phyloP scores from a whole-genome alignment of 2,113 vertebrate species.

The Peromyscus leucopus region DNA sequence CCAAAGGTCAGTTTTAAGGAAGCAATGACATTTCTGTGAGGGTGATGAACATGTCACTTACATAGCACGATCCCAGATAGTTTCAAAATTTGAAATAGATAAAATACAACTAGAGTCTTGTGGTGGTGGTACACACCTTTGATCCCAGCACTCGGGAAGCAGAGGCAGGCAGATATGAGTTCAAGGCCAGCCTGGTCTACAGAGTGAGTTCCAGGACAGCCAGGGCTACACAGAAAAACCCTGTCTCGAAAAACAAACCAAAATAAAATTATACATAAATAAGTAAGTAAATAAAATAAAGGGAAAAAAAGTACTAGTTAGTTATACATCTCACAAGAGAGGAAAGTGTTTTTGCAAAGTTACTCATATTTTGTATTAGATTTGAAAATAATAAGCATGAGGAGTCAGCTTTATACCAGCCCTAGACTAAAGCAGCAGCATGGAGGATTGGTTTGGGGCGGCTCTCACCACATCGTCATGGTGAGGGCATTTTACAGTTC shows the following conservation, averaged over 20 bases:
- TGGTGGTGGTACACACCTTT: neutral
- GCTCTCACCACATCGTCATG: neutral
- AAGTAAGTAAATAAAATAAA: neutral
- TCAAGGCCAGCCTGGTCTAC: neutral
- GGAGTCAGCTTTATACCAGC: neutral
- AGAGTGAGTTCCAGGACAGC: neutral
- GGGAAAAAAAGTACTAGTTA: neutral
- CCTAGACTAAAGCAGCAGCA: neutral
- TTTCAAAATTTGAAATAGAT: neutral
- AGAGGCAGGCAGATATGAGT: neutral
- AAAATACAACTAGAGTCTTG: neutral
- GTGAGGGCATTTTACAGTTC: neutral
- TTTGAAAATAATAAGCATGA: conserved; percentile 41
- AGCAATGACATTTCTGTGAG: neutral
- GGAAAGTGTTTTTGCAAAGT: neutral
- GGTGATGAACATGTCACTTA: neutral
- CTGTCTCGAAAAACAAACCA: neutral
- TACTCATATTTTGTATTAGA: conserved; percentile 27
- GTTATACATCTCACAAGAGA: neutral
- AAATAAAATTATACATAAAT: neutral
- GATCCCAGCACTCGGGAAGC: neutral
- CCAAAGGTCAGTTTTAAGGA: conserved; percentile 86
- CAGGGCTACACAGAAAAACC: neutral
- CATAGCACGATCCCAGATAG: neutral
- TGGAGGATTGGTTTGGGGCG: neutral